Conservation (phyloP, 2,113 vertebrate genomes). For the Chauna torquata region DNA sequence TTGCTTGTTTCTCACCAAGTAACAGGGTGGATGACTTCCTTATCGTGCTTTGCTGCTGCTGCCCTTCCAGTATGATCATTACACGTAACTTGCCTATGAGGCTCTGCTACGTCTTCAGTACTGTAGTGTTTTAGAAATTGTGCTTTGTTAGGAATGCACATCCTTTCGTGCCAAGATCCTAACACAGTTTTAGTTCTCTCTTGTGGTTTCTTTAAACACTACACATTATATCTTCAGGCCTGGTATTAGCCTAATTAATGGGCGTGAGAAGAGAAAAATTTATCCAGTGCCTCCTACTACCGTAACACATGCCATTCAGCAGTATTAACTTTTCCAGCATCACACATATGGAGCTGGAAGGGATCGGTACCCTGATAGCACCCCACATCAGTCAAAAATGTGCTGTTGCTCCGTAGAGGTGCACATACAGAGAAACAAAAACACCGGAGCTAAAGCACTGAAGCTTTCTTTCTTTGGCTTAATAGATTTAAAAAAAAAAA, state of each 20-base stretch:
- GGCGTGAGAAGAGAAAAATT: neutral
- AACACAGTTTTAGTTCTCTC: neutral
- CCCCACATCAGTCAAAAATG: neutral
- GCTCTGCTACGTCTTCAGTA: neutral
- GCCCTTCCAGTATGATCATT: neutral
- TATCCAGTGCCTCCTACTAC: neutral
- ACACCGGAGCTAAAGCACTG: neutral
- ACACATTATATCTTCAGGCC: neutral
- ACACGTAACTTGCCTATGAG: neutral
- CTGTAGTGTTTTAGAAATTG: neutral
- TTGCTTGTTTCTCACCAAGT: neutral
- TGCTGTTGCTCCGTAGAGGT: neutral
- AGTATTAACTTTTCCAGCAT: neutral
- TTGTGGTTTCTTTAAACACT: neutral
- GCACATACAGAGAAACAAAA: neutral
- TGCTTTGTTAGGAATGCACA: neutral
- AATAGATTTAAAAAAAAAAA: neutral
- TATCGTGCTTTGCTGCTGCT: neutral
- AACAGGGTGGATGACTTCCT: neutral
- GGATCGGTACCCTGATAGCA: neutral
- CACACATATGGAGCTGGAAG: neutral
- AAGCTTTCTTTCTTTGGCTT: neutral
- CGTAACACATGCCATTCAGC: neutral
- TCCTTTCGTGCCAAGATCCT: neutral
- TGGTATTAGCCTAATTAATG: neutral